Conservation (phyloP, 2,888 invertebrate genomes). For the Mechanitis mazaeus region DNA sequence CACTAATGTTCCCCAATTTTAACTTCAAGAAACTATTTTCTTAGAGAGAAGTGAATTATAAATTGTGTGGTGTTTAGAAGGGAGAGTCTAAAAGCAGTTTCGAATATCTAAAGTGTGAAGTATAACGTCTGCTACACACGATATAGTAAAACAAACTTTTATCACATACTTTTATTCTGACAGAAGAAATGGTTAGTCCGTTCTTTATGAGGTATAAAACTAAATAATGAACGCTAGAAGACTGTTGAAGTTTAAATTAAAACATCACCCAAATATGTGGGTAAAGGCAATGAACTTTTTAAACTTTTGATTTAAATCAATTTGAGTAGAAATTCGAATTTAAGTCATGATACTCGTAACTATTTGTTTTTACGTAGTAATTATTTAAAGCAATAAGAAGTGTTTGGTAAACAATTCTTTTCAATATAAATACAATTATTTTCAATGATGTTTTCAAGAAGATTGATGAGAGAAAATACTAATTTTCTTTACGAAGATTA, state of each 20-base stretch:
- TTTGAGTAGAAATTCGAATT: not conserved
- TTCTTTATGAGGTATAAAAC: slow-evolving; percentile 24
- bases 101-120: slow-evolving; percentile 50
- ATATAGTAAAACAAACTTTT: slow-evolving; percentile 38
- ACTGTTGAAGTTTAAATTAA: slow-evolving; percentile 18
- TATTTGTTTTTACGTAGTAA: not conserved
- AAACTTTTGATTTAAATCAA: slow-evolving; percentile 5
- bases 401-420: slow-evolving; percentile 22
- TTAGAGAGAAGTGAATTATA: not conserved
- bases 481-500: slow-evolving; percentile 38
- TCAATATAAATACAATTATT: slow-evolving; percentile 36
- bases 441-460: slow-evolving; percentile 36
- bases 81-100: slow-evolving; percentile 31
- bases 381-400: slow-evolving; percentile 16
- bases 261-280: slow-evolving; percentile 23
- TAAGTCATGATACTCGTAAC: not conserved
- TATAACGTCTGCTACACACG: slow-evolving; percentile 37
- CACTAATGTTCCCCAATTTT: not conserved
- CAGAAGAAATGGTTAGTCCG: slow-evolving; percentile 20
- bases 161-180: slow-evolving; percentile 27
- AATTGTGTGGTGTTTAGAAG: slow-evolving; percentile 39
- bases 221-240: slow-evolving; percentile 21
- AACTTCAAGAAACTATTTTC: not conserved
- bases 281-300: slow-evolving; percentile 26
- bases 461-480: slow-evolving; percentile 48